Evolutionary conservation across 2,888 invertebrate genomes (phyloP), one percentile per base, ranked within the genome.

Genomic region (Netelia inedita): DNA sequence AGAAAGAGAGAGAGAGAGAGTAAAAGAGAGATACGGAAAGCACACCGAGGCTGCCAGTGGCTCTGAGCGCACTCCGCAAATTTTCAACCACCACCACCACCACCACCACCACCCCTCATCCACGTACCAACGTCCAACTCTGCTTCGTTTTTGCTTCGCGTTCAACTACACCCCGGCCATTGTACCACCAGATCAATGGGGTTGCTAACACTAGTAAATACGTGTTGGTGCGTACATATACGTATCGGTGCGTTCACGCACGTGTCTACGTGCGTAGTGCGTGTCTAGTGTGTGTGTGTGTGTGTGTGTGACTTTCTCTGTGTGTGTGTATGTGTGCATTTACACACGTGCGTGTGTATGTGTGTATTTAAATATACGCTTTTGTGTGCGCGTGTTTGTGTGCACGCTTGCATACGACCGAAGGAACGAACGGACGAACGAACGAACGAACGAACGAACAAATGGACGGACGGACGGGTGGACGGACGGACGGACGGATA

Each of bases 171-270:
- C 84, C 84, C 80, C 80, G 73, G 76, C 81, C 80, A 78, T 76
- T 69, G 78, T 74, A 91, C 92, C 91, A 91, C 90, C 93, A 93
- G 93, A 93, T 93, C 93, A 93, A 93, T 93, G 93, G 92, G 93
- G 92, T 92, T 93, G 93, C 93, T 93, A 93, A 93, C 93, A 93
- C 92, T 91, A 84, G 90, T 92, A 91, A 90, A 91, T 92, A 91
- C 91, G 89, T 91, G 90, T 92, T 90, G 90, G 90, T 91, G 65
- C 65, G 73, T 80, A 55, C 79, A 35, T 28, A 28, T 2, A 28
- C 28, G 28, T 28, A 28, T 28, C 28, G 28, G 28, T 28, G 28
- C 28, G 28, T 28, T 28, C 5, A 28, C 28, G 28, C 35, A 6
- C 6, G 35, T 35, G 0, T 35, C 35, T 35, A 35, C 35, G 35